Base-by-base conservation (phyloP, 1,140 invertebrate genomes). In the Ptiloglossa arizonensis region DNA sequence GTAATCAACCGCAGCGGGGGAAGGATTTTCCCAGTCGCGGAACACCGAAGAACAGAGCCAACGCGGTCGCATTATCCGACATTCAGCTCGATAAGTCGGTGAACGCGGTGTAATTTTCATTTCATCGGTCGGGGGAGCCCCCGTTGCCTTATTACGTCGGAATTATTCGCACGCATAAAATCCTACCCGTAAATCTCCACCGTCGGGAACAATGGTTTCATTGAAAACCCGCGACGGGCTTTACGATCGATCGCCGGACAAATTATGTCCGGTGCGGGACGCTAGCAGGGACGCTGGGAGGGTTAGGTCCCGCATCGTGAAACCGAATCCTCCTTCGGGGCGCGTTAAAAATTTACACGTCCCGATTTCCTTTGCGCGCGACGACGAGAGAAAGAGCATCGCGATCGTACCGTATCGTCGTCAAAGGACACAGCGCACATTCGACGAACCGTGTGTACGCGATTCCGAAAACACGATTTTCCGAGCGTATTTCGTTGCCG, bases 1-100 rank as follows among this genome's bases (percentile, higher is more conserved):
- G 38, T 67, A 56, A 75, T 75, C 71, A 24, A 15, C 22, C 50
- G 44, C 3, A 15, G 24, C 46, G 38, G 11, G 24, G 35, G 46
- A 27, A 68, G 59, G 29, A 70, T 56, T 63, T n/a, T 64, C 57
- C 44, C 67, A 38, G 48, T 27, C 29, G 29, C n/a, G 41, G 52
- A 71, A 64, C 52, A 73, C 73, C 48, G 50, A 13, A 29, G 68
- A 17, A 15, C 35, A 44, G 48, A 35, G 44, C 24, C 19, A 32
- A 52, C 29, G 15, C 48, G 50, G 17, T 44, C 22, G 59, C 50
- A 78, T 78, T 75, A 68, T 38, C 22, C 2, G n/a, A 52, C 29
- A 46, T 63, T 63, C 35, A 29, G 17, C 22, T 8, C n/a, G 48
- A 27, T 38, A 27, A 63, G 27, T 64, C 24, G 29, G 11, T 8